These are phyloP conservation scores for Tinamus guttatus DNA, from an alignment of 2,113 vertebrate genomes.

Conservation along the genomic window DNA sequence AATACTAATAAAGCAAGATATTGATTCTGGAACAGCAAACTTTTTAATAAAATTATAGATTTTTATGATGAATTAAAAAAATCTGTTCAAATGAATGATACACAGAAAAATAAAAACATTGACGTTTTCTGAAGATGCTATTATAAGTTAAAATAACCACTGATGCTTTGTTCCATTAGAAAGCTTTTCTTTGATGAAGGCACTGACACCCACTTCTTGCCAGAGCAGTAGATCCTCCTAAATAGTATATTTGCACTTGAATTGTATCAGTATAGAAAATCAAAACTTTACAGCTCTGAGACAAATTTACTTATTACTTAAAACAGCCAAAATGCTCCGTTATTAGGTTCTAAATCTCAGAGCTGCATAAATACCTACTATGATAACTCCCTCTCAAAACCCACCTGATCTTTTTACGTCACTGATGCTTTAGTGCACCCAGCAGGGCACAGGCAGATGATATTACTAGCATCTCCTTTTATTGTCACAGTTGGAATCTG, in stretches of 20 bases:
- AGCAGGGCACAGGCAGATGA: not conserved
- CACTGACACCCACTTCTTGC: not conserved
- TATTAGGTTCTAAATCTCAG: not conserved
- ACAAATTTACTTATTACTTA: not conserved
- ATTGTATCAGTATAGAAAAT: not conserved
- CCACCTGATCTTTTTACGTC: not conserved
- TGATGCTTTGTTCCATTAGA: not conserved
- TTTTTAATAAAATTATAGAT: slow-evolving; percentile 39
- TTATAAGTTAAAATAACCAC: not conserved
- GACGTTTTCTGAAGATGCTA: not conserved
- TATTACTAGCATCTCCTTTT: not conserved
- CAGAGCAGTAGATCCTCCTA: not conserved
- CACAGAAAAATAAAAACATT: not conserved
- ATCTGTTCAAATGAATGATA: slow-evolving; percentile 7
- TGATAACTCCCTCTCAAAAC: not conserved
- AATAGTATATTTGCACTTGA: not conserved
- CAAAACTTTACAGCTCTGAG: not conserved
- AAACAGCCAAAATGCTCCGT: not conserved
- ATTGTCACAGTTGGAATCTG: slow-evolving; percentile 5
- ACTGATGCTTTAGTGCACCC: not conserved
- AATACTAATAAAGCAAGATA: not conserved
- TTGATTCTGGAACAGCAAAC: not conserved
- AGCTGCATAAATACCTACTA: not conserved
- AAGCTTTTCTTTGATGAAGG: not conserved
- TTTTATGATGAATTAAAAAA: slow-evolving; percentile 24